Evolutionary conservation across 1,140 invertebrate genomes (phyloP), one percentile per base, ranked within the genome.

Genomic region (Hylyphantes graminicola): DNA sequence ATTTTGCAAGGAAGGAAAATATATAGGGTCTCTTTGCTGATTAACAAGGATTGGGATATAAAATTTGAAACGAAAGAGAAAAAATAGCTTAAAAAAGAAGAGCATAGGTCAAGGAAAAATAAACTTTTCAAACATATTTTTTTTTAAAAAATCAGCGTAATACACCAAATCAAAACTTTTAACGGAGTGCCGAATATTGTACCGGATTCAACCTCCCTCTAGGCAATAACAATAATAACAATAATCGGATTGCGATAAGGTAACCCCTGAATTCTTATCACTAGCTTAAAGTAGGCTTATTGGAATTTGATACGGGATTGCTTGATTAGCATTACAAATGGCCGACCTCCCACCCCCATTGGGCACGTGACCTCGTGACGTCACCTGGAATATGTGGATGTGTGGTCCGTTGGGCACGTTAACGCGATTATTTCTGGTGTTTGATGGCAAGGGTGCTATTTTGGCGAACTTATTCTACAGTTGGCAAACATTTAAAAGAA

Each of bases 261-360:
- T 59, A 53, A 74, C 50, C 51, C 74, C 55, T 54, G 15, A 8
- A 12, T 70, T 81, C 79, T 81, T 83, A 65, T 83, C 72, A 73
- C 59, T 7, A 75, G 72, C 61, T 75, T 83, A 73, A 35, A 83
- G 80, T 83, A 57, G 70, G 63, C 74, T 83, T 75, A 83, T 67
- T 50, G 80, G 80, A 83, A 83, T 83, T 67, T 83, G 80, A 83
- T 83, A 83, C 19, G 59, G 80, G 68, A 1, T 17, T 57, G 61
- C 50, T 75, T 83, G 80, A 83, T 83, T 83, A 83, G 80, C 80
- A 83, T 83, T 83, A 83, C 80, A 83, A 83, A 83, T 83, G 72
- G 59, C 13, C 54, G 8, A 35, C 78, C 80, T 70, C 57, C 72
- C 80, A 51, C 59, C 50, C 55, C 68, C 15, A 61, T 73, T 17